A percentile compares a stretch with the other conserved stretches of the same genome.
Conservation (phyloP, 2,113 vertebrate species). For the Nyctibius bracteatus region DNA sequence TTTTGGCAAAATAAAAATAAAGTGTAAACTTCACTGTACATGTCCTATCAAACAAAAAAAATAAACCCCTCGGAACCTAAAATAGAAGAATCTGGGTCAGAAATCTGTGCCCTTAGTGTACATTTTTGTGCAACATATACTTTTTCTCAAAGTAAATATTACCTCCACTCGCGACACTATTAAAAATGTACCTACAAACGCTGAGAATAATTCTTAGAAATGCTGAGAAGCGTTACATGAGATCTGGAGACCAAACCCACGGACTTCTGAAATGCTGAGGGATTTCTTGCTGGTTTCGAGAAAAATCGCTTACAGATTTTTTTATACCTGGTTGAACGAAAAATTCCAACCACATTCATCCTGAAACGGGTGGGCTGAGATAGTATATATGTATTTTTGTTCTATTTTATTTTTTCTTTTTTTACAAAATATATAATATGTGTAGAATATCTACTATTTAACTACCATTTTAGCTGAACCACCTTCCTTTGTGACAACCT, state of each 20-base stretch:
- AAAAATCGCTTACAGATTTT: slow-evolving; percentile 7
- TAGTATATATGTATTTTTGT: slow-evolving; percentile 27
- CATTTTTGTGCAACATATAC: not conserved
- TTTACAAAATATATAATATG: slow-evolving; percentile 68
- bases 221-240: slow-evolving; percentile 20
- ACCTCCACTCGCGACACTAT: not conserved
- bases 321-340: slow-evolving; percentile 31
- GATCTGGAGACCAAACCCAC: slow-evolving; percentile 31
- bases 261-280: not conserved
- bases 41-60: slow-evolving; percentile 8
- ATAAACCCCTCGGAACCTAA: slow-evolving; percentile 13
- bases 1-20: slow-evolving; percentile 62
- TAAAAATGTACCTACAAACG: slow-evolving; percentile 59
- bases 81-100: slow-evolving; percentile 31
- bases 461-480: slow-evolving; percentile 41
- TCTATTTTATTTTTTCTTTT: slow-evolving; percentile 40
- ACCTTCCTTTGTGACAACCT: slow-evolving; percentile 10
- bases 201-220: slow-evolving; percentile 26
- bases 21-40: slow-evolving; percentile 44
- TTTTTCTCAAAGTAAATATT: slow-evolving; percentile 24
- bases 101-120: slow-evolving; percentile 46
- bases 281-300: slow-evolving; percentile 57
- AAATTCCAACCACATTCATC: slow-evolving; percentile 56
- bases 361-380: slow-evolving; percentile 43
- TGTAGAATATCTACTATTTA: slow-evolving; percentile 64